These are phyloP conservation scores for Pollenia griseotomentosa DNA, from an alignment of 2,888 invertebrate genomes.

Conservation along the genomic window DNA sequence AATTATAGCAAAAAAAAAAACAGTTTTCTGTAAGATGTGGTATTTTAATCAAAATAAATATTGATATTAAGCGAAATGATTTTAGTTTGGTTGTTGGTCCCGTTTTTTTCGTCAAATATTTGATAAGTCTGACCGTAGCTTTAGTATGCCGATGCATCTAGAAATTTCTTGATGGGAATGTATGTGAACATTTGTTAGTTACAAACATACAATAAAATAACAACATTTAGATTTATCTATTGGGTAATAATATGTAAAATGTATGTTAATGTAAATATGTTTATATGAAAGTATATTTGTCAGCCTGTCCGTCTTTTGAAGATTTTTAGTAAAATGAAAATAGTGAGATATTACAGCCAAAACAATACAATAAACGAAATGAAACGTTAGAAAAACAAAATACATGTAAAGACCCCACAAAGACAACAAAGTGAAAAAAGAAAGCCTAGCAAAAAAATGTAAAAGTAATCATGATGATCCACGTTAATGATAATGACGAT, in stretches of 20 bases:
- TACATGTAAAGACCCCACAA: conserved; percentile 55
- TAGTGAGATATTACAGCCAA: conserved; percentile 46
- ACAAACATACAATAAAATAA: conserved; percentile 9
- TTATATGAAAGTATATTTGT: conserved; percentile 17
- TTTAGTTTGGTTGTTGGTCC: too few species aligned
- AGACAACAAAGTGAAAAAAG: conserved; percentile 42
- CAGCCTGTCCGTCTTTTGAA: not conserved
- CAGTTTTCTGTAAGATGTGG: too few species aligned
- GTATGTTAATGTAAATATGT: conserved; percentile 13
- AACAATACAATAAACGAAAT: conserved; percentile 37
- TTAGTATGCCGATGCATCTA: not conserved
- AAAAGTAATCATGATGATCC: conserved; percentile 5
- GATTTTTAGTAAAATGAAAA: conserved; percentile 33
- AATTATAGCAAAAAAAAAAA: too few species aligned
- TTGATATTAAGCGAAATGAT: too few species aligned
- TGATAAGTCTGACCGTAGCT: too few species aligned
- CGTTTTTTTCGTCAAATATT: too few species aligned
- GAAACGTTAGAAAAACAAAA: conserved; percentile 30
- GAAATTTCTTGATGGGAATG: conserved; percentile 28
- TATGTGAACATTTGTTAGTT: not conserved
- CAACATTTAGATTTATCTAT: conserved; percentile 64
- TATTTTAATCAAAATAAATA: too few species aligned
- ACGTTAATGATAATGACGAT: conserved; percentile 29
- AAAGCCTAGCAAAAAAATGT: conserved; percentile 31
- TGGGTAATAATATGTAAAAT: conserved; percentile 34